These are phyloP conservation scores for Eulemur rubriventer DNA, from an alignment of 2,797 vertebrate species.

Conservation along the genomic window DNA sequence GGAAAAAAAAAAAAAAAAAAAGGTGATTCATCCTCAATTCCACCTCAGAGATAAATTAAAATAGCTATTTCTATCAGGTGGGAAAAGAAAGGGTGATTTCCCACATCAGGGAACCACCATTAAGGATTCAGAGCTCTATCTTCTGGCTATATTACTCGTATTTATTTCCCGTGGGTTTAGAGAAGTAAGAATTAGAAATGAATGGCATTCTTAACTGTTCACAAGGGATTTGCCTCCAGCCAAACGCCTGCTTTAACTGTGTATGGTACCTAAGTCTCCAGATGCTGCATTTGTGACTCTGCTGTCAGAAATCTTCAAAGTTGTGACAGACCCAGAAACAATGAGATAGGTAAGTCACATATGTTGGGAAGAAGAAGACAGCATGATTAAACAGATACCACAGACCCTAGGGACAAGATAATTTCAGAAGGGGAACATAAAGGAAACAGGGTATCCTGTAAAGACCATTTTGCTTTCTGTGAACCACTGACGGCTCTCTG, in stretches of 20 bases:
- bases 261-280: constrained; percentile 52
- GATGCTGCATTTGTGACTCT: constrained; percentile 16
- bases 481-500: neutral
- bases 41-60: constrained; percentile 73
- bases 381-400: neutral
- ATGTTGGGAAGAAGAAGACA: neutral
- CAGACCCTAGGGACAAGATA: neutral
- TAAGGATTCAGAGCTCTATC: constrained; percentile 74
- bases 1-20: neutral
- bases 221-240: constrained; percentile 73
- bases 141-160: constrained; percentile 66
- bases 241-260: constrained; percentile 73
- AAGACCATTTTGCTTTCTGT: neutral
- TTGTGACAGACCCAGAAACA: neutral
- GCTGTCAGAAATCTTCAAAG: constrained; percentile 8
- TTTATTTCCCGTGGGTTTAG: constrained; percentile 82
- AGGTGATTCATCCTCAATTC: neutral
- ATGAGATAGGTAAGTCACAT: neutral
- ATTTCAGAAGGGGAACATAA: neutral
- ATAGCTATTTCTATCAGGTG: constrained; percentile 72
- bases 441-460: neutral
- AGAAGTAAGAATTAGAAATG: constrained; percentile 80
- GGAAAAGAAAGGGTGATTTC: constrained; percentile 74
- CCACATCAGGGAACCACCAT: constrained; percentile 74
- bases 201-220: constrained; percentile 77